Percentiles rank a stretch among this genome's conserved stretches.
Evolutionary conservation across 2,113 vertebrate genomes (phyloP).

Genomic region (Antechinus flavipes): DNA sequence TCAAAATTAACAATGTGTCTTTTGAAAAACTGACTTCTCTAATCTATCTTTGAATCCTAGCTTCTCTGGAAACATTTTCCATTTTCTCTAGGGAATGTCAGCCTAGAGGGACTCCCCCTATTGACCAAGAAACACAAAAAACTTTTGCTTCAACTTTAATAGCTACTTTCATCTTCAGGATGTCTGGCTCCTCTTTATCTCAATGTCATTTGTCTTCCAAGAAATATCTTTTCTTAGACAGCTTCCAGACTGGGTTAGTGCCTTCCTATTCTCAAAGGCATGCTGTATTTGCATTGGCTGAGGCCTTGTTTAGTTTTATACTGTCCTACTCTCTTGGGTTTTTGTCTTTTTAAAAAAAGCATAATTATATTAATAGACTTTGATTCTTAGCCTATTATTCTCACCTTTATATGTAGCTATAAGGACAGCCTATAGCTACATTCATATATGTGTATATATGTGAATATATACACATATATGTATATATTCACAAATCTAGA

Average conservation of each 20-base stretch:
- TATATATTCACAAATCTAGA: not conserved
- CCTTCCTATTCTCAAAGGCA: not conserved
- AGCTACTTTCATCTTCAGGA: not conserved
- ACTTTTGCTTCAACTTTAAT: not conserved
- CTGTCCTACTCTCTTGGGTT: not conserved
- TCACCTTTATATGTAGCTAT: not conserved
- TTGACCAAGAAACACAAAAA: not conserved
- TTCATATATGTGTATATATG: not conserved
- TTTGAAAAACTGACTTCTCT: not conserved
- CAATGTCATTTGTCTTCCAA: not conserved
- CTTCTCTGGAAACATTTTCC: not conserved
- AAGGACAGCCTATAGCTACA: not conserved
- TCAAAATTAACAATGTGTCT: not conserved
- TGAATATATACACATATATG: no score
- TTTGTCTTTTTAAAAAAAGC: not conserved
- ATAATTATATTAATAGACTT: not conserved
- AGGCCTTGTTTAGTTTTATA: not conserved
- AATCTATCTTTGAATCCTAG: not conserved
- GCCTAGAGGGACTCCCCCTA: not conserved
- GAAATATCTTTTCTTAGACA: not conserved
- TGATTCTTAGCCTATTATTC: not conserved
- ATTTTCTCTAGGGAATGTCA: not conserved
- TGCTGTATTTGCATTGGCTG: not conserved
- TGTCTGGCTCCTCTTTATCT: slow-evolving; percentile 4
- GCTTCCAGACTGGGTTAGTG: not conserved